Evolutionary conservation across 2,113 vertebrate genomes (phyloP), one percentile per base, ranked within the genome.

Genomic region (Campylomormyrus tamandua): DNA sequence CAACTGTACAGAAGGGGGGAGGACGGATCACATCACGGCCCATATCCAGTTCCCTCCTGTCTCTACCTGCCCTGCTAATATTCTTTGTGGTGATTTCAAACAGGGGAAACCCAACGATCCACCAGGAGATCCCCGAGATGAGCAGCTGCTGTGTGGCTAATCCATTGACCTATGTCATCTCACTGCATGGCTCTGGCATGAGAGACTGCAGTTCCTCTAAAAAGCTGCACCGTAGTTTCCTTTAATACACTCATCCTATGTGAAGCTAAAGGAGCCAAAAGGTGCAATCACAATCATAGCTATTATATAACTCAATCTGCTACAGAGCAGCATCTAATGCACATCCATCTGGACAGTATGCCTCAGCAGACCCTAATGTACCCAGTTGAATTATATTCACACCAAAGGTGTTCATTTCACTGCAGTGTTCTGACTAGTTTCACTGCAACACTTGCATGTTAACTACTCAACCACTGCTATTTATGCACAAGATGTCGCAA

Each of bases 1-100:
- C 0, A 97, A 21, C 62, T 91, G n/a, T 39, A 46, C 31, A 48
- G 58, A 52, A 50, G 35, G 49, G 11, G 21, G 53, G n/a, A 8
- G 87, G 53, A 62, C 9, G 10, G 39, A 93, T 48, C 83, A 45
- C 42, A n/a, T 48, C 83, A 48, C 42, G 3, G 19, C 83, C 83
- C 83, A 48, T 84, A 45, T 84, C 19, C 45, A 45, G 19, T 45
- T 84, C 19, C 21, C 39, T n/a, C 83, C 83, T 3, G 42, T 45
- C 83, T 45, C 83, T 45, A n/a, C 83, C 21, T 48, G 83, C 19
- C 21, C 35, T 42, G 35, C 74, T 80, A 80, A 80, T 80, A 42
- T 80, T 80, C 17, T 42, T 19, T 19, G 74, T 11, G 15, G 35
- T 42, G 13, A 80, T 39, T 80, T 42, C 74, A 80, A 80, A 80